Conservation (phyloP, 2,113 vertebrate genomes). For the Chloropsis cyanopogon region DNA sequence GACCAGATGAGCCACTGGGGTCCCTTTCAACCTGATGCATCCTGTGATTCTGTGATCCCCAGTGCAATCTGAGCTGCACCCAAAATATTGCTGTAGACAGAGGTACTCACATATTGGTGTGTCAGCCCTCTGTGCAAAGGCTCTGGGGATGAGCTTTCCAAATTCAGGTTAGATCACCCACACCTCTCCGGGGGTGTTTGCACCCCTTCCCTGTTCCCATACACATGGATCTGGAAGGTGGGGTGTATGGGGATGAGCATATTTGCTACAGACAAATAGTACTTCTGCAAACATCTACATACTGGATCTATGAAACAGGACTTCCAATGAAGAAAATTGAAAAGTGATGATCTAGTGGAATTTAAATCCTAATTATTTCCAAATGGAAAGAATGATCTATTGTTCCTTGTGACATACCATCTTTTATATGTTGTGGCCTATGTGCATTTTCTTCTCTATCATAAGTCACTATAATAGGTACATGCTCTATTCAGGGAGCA, state of each 20-base stretch:
- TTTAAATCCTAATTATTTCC: neutral
- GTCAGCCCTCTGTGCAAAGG: neutral
- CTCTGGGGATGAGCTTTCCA: rapidly evolving
- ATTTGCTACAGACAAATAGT: neutral
- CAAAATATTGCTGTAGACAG: neutral
- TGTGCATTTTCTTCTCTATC: neutral
- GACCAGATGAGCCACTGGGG: neutral
- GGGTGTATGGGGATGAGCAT: rapidly evolving
- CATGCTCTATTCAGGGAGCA: neutral
- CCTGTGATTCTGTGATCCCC: neutral
- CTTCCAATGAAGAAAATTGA: neutral
- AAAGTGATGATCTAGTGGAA: neutral
- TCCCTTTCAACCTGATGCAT: neutral
- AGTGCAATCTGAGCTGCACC: neutral
- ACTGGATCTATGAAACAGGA: rapidly evolving
- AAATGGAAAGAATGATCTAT: neutral
- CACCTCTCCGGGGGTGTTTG: neutral
- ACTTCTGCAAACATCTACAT: neutral
- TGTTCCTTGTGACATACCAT: neutral
- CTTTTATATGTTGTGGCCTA: neutral
- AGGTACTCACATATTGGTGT: neutral
- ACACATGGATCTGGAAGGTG: neutral
- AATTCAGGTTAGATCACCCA: neutral
- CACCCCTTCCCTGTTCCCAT: neutral
- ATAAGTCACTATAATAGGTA: neutral